Conservation (phyloP, 2,113 vertebrate genomes). For the Istiophorus platypterus region DNA sequence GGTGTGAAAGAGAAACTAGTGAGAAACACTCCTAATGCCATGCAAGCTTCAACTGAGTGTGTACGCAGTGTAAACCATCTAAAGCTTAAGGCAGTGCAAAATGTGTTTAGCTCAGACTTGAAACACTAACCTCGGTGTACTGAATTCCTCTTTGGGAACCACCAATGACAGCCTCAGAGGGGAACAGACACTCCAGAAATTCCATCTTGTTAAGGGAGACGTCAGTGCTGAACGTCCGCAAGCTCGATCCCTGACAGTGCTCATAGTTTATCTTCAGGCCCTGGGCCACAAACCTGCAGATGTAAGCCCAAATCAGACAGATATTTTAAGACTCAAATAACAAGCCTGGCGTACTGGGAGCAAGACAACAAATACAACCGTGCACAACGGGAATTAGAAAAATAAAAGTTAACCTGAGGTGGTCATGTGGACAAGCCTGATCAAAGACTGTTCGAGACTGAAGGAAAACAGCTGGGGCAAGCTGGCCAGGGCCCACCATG, state of each 20-base stretch:
- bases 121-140: constrained; percentile 91
- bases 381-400: not conserved
- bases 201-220: constrained; percentile 91
- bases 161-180: constrained; percentile 84
- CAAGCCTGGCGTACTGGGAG: not conserved
- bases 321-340: not conserved
- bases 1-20: constrained; percentile 62
- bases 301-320: constrained; percentile 7
- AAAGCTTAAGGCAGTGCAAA: constrained; percentile 15
- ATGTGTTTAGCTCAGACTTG: constrained; percentile 20
- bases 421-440: constrained; percentile 95
- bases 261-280: constrained; percentile 92
- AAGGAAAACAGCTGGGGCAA: constrained; percentile 87
- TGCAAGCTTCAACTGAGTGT: constrained; percentile 15
- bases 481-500: constrained; percentile 85
- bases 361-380: not conserved
- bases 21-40: constrained; percentile 18
- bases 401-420: constrained; percentile 89
- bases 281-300: constrained; percentile 90
- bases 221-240: constrained; percentile 90
- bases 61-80: not conserved
- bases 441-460: constrained; percentile 90
- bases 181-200: constrained; percentile 94
- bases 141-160: constrained; percentile 85
- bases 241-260: constrained; percentile 89